Evolutionary conservation across 2,888 invertebrate genomes (phyloP).

Genomic region (Temnothorax unifasciatus): DNA sequence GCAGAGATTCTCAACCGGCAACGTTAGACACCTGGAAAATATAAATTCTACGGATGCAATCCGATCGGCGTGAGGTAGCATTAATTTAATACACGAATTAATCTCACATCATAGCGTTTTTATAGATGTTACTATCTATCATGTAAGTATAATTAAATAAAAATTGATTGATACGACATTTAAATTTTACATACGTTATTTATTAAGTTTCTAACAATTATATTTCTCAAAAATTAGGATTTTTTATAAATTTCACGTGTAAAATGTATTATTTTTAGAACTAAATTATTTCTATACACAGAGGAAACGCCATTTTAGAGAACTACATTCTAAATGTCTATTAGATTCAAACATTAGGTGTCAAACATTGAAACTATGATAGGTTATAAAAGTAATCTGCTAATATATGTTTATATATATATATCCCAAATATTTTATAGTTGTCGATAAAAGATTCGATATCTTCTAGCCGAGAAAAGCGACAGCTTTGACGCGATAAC

Average conservation of each 20-base stretch:
- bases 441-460: not conserved
- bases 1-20: conserved; percentile 81
- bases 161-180: not conserved
- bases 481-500: conserved; percentile 66
- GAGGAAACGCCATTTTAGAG: not conserved
- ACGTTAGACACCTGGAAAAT: conserved; percentile 37
- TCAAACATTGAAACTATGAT: not conserved
- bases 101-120: not conserved
- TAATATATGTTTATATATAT: no score
- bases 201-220: not conserved
- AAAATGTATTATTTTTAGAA: not conserved
- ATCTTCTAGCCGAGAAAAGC: conserved; percentile 30
- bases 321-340: not conserved
- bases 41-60: not conserved
- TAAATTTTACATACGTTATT: not conserved
- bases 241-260: not conserved
- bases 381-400: not conserved
- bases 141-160: not conserved
- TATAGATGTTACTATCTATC: not conserved
- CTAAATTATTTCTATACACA: not conserved
- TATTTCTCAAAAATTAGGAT: not conserved
- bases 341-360: not conserved
- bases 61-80: not conserved
- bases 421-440: not conserved
- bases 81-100: not conserved